Evolutionary conservation across 2,797 vertebrate species (phyloP).

Genomic region (Crax fasciolata): DNA sequence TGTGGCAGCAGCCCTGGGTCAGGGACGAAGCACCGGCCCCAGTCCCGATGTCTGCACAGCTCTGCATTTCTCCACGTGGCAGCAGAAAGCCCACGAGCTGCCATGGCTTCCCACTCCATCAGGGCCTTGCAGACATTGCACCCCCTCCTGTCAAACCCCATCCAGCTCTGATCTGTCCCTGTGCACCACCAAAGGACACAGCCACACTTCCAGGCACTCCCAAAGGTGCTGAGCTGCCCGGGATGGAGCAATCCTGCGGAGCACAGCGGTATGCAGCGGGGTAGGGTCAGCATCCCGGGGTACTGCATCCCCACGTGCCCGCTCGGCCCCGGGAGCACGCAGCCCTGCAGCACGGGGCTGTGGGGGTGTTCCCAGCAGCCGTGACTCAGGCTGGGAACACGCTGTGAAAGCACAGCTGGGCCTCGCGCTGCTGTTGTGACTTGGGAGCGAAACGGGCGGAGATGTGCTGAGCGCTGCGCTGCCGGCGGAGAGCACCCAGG

Average conservation of each 20-base stretch:
- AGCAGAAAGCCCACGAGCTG: not conserved
- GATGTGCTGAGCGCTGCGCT: not conserved
- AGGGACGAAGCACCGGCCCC: not conserved
- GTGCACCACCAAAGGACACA: rapidly evolving
- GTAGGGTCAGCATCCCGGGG: not conserved
- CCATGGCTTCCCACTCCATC: not conserved
- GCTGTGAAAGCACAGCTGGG: not conserved
- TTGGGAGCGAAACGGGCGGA: not conserved
- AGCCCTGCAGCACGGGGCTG: conserved; percentile 22
- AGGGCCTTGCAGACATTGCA: not conserved
- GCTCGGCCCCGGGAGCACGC: too few species aligned
- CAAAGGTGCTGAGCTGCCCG: not conserved
- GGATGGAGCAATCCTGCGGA: not conserved
- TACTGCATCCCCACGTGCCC: not conserved
- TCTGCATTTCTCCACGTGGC: not conserved
- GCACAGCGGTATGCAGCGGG: not conserved
- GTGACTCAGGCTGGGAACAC: conserved; percentile 56
- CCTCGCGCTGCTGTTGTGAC: not conserved
- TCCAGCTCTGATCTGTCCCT: not conserved
- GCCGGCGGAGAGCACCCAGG: conserved; percentile 34
- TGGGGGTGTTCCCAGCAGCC: conserved; percentile 26
- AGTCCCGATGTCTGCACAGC: not conserved
- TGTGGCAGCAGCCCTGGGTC: not conserved
- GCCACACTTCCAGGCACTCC: not conserved
- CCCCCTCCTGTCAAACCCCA: not conserved